A percentile compares a stretch with the other conserved stretches of the same genome.
These are phyloP conservation scores for Mantis religiosa DNA, from an alignment of 2,888 invertebrate genomes.

Conservation along the genomic window DNA sequence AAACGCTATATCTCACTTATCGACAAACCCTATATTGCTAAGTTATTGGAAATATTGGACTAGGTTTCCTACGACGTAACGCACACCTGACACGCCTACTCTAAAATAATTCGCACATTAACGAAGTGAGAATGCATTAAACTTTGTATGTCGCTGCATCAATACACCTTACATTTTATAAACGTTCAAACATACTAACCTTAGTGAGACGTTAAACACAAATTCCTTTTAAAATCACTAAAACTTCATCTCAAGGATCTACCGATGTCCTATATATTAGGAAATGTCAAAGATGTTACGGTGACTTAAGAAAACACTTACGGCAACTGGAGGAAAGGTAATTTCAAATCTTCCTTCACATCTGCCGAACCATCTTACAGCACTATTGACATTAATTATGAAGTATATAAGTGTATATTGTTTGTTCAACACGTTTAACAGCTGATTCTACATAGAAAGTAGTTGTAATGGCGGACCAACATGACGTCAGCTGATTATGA, in stretches of 20 bases:
- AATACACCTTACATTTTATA: not conserved
- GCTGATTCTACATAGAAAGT: constrained; percentile 33
- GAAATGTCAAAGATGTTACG: constrained; percentile 14
- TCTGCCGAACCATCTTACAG: constrained; percentile 2
- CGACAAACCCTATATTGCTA: no score
- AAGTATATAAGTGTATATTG: not conserved
- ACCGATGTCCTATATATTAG: constrained; percentile 25
- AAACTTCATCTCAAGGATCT: constrained; percentile 14
- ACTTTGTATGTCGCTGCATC: not conserved
- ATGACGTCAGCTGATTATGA: constrained; percentile 28
- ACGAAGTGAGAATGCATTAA: not conserved
- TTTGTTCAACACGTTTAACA: constrained; percentile 30
- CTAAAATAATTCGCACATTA: not conserved
- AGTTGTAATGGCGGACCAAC: constrained; percentile 26
- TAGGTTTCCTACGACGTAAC: not conserved
- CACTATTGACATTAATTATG: not conserved
- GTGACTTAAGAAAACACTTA: not conserved
- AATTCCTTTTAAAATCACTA: not conserved
- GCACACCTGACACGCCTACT: constrained; percentile 5
- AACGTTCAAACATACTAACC: not conserved
- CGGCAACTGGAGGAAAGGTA: not conserved
- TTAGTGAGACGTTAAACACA: not conserved
- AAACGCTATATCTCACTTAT: no score
- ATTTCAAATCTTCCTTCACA: not conserved
- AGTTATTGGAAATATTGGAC: no score